Evolutionary conservation across 92 coral and sea anemone genomes (phyloP).

Genomic region (Actinostola sp.): DNA sequence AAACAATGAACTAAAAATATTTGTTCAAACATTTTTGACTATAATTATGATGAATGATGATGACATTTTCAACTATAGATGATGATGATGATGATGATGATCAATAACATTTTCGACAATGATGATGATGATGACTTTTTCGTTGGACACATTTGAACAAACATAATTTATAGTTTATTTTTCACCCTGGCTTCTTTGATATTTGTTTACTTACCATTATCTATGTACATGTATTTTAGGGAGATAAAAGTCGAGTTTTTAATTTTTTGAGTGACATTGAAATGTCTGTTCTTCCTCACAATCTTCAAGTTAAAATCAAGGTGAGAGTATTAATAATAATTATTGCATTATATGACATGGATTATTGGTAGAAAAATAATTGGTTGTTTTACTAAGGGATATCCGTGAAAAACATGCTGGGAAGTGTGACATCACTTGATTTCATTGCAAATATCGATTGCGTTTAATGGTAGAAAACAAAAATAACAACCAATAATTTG

Average conservation of each 20-base stretch:
- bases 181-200: too few species aligned
- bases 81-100: neutral
- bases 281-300: constrained; percentile 79
- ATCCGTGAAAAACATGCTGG: too few species aligned
- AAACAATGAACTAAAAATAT: too few species aligned
- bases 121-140: neutral
- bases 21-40: neutral
- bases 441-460: too few species aligned
- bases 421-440: too few species aligned
- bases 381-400: too few species aligned
- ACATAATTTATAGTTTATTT: too few species aligned
- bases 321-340: constrained; percentile 48
- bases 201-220: neutral
- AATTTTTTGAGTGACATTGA: constrained; percentile 84
- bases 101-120: too few species aligned
- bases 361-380: neutral
- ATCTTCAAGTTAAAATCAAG: constrained; percentile 85
- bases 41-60: neutral
- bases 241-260: constrained; percentile 82
- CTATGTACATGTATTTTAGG: constrained; percentile 51
- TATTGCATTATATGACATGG: neutral
- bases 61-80: neutral
- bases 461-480: too few species aligned
- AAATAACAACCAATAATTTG: too few species aligned
- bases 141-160: neutral